Evolutionary conservation across 2,888 invertebrate species (phyloP), one percentile per base, ranked within the genome.

Genomic region (Thera britannica): DNA sequence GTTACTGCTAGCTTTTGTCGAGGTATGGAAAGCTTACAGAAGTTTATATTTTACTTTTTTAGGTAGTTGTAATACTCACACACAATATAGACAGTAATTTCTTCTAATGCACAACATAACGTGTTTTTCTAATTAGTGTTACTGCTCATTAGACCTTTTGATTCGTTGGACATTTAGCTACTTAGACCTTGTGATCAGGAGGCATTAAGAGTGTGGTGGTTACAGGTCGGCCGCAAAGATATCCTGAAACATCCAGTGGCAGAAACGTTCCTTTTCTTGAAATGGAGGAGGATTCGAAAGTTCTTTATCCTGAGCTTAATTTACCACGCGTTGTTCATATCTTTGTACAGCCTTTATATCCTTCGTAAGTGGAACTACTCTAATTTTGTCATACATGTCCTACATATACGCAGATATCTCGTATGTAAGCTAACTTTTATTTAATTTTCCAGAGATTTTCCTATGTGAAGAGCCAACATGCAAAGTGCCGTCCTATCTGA

Each of bases 181-280:
- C 23, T 23, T 23, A 23, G 23, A 23, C 23, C 23, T 23, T 23
- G 23, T 46, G 9, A 3, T 46, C 2, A 8, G 2, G 2, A 46
- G 8, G 9, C 8, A 2, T 5, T 46, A 9, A 46, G 2, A 9
- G 7, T 2, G 7, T 54, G 7, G 57, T 56, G 35, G 38, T 67
- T 73, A 83, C 79, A 93, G 93, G 97, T 97, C 2, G 97, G 97
- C 1, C 96, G 96, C 74, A 96, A 96, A 78, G 96, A 97, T 62
- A 94, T 97, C 7, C 86, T 98, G 2, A 97, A 97, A 83, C 98
- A 98, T 88, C 97, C 98, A 0, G 93, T 98, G 0, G 97, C 97
- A 73, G 97, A 97, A 86, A 97, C 97, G 2, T 98, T 98, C 82
- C 92, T 98, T 0, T 96, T 96, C 78, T 88, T 98, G 34, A 98